Evolutionary conservation across 2,797 vertebrate species (phyloP).

Genomic region (Neoniphon sammara): DNA sequence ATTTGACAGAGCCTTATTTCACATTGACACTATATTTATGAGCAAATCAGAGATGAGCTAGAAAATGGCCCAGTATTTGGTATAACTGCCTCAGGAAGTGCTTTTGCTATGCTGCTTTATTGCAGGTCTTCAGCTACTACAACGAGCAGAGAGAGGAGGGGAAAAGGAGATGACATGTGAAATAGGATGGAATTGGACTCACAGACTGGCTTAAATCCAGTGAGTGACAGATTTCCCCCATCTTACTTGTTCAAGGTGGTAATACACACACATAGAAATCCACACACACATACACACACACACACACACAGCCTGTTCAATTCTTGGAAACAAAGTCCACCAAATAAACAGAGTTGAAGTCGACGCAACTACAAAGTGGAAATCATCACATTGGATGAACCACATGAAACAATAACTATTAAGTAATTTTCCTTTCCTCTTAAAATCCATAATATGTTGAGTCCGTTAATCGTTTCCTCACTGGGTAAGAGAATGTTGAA

Average conservation of each 20-base stretch:
- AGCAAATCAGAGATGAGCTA: too few relatives aligned
- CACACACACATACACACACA: not conserved
- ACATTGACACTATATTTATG: too few relatives aligned
- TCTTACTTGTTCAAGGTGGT: slow-evolving; percentile 43
- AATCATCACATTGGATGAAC: slow-evolving; percentile 68
- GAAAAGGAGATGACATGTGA: too few relatives aligned
- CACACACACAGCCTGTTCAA: slow-evolving; percentile 29
- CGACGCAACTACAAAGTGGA: slow-evolving; percentile 68
- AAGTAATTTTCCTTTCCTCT: slow-evolving; percentile 69
- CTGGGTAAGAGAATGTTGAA: slow-evolving; percentile 64
- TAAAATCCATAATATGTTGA: slow-evolving; percentile 67
- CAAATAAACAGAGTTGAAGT: slow-evolving; percentile 72
- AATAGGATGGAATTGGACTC: too few relatives aligned
- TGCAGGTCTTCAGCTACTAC: too few relatives aligned
- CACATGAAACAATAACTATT: slow-evolving; percentile 76
- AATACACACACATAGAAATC: slow-evolving; percentile 54
- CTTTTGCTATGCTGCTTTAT: too few relatives aligned
- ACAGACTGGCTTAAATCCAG: slow-evolving; percentile 16
- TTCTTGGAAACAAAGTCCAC: slow-evolving; percentile 57
- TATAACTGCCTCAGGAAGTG: too few relatives aligned
- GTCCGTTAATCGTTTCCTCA: slow-evolving; percentile 73
- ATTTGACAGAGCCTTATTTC: too few relatives aligned
- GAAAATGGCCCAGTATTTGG: too few relatives aligned
- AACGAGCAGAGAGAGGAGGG: too few relatives aligned
- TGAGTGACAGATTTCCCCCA: slow-evolving; percentile 9